These are phyloP conservation scores for Xenops minutus DNA, from an alignment of 2,797 vertebrate species.

Conservation along the genomic window DNA sequence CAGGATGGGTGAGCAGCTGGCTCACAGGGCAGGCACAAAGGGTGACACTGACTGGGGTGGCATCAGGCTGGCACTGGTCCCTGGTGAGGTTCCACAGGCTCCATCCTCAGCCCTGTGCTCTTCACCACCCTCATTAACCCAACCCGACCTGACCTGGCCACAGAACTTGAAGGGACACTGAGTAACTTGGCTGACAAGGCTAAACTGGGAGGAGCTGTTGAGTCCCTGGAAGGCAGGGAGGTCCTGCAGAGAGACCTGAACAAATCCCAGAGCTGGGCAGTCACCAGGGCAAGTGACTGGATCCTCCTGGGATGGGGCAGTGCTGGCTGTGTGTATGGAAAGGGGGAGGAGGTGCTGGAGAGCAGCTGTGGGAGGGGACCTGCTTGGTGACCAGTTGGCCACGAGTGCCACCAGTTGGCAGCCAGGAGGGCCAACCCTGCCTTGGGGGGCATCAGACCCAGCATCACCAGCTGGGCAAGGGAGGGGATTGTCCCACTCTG, in stretches of 20 bases:
- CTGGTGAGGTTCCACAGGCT: background rate
- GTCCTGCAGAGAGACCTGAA: background rate
- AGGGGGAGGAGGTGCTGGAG: background rate
- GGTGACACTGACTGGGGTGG: background rate
- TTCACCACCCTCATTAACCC: background rate
- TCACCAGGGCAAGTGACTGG: background rate
- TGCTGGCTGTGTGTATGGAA: background rate
- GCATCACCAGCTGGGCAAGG: too few relatives aligned
- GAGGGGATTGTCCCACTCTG: background rate
- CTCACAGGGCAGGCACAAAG: background rate
- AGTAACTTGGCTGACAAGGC: too few relatives aligned
- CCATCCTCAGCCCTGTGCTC: background rate
- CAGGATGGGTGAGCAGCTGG: background rate
- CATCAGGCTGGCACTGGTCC: background rate
- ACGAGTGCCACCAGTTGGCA: background rate
- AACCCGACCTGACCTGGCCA: background rate
- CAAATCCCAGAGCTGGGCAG: background rate
- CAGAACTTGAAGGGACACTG: background rate
- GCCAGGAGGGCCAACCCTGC: background rate
- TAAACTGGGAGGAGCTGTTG: background rate
- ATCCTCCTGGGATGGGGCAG: background rate
- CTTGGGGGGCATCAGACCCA: background rate
- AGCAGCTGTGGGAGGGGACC: background rate
- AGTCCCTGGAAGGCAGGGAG: background rate
- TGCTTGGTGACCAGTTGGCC: background rate